Percentiles rank a stretch among this genome's conserved stretches.
Evolutionary conservation across 2,888 invertebrate genomes (phyloP).

Genomic region (Leucophenga maculata): DNA sequence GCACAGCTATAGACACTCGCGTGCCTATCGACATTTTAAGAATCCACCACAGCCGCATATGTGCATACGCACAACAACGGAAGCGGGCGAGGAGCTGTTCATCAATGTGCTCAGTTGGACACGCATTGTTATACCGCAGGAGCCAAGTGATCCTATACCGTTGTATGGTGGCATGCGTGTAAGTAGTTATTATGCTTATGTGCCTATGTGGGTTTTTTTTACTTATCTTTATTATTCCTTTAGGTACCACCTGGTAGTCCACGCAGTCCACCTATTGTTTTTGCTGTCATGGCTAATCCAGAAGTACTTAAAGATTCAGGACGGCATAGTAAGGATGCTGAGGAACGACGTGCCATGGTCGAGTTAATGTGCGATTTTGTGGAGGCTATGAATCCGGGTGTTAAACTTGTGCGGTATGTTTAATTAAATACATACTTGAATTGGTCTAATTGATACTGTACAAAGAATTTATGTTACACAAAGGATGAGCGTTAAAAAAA

Average conservation of each 20-base stretch:
- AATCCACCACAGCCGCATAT: constrained; percentile 84
- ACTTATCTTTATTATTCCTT: constrained; percentile 15
- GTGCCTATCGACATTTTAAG: constrained; percentile 80
- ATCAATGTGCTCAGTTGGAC: constrained; percentile 84
- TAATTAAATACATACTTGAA: constrained; percentile 26
- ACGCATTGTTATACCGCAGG: constrained; percentile 79
- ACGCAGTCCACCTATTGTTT: constrained; percentile 78
- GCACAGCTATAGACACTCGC: constrained; percentile 76
- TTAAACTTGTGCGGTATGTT: constrained; percentile 75
- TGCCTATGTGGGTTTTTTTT: not conserved
- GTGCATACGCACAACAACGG: constrained; percentile 78
- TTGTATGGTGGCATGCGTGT: constrained; percentile 83
- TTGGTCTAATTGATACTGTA: not conserved
- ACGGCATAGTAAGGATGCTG: constrained; percentile 78
- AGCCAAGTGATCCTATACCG: constrained; percentile 79
- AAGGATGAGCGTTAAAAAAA: no score
- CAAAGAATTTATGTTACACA: no score
- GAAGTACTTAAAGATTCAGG: constrained; percentile 80
- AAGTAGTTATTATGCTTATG: constrained; percentile 37
- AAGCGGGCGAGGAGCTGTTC: constrained; percentile 74
- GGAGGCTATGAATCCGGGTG: constrained; percentile 81
- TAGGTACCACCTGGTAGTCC: constrained; percentile 77
- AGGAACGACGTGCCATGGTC: constrained; percentile 79
- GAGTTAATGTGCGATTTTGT: constrained; percentile 81
- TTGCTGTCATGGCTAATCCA: constrained; percentile 83